phyloP scores from a whole-genome alignment of 2,888 invertebrate genomes.

The Ypsolopha sequella region DNA sequence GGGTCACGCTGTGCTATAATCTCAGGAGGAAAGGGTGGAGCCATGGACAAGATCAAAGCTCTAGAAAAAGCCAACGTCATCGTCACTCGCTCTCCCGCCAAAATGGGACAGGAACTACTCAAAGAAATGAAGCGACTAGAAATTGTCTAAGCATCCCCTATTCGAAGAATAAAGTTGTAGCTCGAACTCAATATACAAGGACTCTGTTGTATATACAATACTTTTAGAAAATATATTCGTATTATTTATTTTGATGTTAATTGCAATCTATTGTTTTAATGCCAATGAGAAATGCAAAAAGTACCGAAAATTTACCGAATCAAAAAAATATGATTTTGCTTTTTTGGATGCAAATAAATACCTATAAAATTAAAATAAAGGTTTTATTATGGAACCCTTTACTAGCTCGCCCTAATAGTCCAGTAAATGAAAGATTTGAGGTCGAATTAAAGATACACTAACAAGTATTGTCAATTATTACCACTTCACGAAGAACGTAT shows the following conservation, averaged over 20 bases:
- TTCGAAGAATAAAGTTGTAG: background rate
- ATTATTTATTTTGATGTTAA: constrained; percentile 44
- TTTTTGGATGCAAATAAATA: too few species aligned
- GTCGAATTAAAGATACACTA: too few species aligned
- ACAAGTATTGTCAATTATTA: too few species aligned
- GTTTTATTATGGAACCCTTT: too few species aligned
- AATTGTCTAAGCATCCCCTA: constrained; percentile 52
- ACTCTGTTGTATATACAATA: constrained; percentile 37
- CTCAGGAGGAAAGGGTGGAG: constrained; percentile 98
- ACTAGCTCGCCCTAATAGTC: too few species aligned
- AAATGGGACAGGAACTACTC: constrained; percentile 91
- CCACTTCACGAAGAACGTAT: too few species aligned
- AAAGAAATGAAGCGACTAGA: constrained; percentile 91
- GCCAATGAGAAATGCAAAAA: too few species aligned
- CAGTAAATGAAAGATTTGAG: too few species aligned
- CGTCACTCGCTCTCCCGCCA: constrained; percentile 95
- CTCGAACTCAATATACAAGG: constrained; percentile 14
- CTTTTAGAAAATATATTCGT: constrained; percentile 43
- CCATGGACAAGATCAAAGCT: constrained; percentile 97
- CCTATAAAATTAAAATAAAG: too few species aligned
- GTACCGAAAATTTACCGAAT: too few species aligned
- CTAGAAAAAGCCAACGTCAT: constrained; percentile 93
- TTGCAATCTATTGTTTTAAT: too few species aligned
- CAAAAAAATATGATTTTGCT: too few species aligned
- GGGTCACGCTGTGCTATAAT: constrained; percentile 99